A percentile compares a stretch with the other conserved stretches of the same genome.
Conservation (phyloP, 2,113 vertebrate species). For the Oryzias curvinotus region DNA sequence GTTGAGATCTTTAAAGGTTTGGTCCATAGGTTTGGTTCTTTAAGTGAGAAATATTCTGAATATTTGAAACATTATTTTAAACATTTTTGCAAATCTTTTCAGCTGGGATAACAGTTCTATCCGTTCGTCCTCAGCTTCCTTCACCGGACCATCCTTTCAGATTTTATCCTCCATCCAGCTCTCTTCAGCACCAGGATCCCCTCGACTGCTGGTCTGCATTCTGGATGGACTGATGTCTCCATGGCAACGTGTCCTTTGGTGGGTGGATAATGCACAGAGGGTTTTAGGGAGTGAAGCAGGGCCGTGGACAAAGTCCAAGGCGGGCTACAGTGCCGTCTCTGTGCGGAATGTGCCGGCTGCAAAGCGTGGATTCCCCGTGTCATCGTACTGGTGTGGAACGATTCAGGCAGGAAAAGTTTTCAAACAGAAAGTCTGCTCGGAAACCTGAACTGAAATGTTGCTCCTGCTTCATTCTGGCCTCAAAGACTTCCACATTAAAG, state of each 20-base stretch:
- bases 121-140: slow-evolving; percentile 1
- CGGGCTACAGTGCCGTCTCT: slow-evolving; percentile 30
- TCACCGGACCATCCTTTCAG: slow-evolving; percentile 14
- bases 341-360: slow-evolving; percentile 31
- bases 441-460: neutral
- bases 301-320: slow-evolving; percentile 6
- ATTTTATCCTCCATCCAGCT: neutral
- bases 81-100: neutral
- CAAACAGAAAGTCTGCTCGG: slow-evolving; percentile 25
- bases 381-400: slow-evolving; percentile 50
- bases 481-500: neutral
- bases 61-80: too few species aligned
- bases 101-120: neutral
- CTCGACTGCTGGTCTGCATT: slow-evolving; percentile 47
- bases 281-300: neutral
- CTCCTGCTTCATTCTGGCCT: neutral
- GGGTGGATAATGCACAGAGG: slow-evolving; percentile 15
- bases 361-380: slow-evolving; percentile 8
- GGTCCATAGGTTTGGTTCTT: too few species aligned
- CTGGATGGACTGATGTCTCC: slow-evolving; percentile 12
- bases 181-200: neutral
- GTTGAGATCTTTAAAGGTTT: too few species aligned
- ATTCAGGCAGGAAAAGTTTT: neutral
- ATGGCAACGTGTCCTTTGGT: slow-evolving; percentile 43
- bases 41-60: too few species aligned